Conservation (phyloP, 2,797 vertebrate genomes). For the Oreortyx pictus region DNA sequence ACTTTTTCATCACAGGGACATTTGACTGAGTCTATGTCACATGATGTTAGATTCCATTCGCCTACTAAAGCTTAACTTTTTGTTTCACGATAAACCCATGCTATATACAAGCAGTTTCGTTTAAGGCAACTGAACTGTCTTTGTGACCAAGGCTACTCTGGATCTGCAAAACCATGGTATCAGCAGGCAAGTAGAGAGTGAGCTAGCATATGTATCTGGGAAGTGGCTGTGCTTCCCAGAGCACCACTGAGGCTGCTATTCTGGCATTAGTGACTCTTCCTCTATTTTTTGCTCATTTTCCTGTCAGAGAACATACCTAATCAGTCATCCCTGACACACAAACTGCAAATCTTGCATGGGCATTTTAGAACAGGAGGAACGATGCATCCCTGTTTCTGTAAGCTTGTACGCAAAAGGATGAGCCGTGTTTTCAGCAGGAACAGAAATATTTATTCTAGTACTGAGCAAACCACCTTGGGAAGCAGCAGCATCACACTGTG, state of each 20-base stretch:
- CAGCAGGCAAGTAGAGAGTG: neutral
- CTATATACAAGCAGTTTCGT: neutral
- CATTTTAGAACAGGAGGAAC: neutral
- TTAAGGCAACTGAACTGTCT: neutral
- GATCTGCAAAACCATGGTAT: neutral
- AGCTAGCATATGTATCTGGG: rapidly evolving
- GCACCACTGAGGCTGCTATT: neutral
- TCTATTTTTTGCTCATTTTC: neutral
- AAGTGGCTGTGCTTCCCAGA: neutral
- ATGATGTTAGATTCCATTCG: rapidly evolving
- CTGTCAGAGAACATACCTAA: neutral
- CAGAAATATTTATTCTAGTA: neutral
- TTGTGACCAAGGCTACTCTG: neutral
- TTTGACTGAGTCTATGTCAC: neutral
- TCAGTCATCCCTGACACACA: neutral
- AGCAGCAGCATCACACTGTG: neutral
- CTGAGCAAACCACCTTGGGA: neutral
- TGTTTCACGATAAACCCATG: neutral
- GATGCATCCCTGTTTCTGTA: rapidly evolving
- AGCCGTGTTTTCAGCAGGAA: neutral
- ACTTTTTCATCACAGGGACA: neutral
- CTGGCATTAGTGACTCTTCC: neutral
- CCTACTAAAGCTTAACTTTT: neutral
- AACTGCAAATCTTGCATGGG: neutral
- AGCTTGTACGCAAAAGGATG: neutral